Conservation (phyloP, 2,113 vertebrate species). For the Trogon melanurus region DNA sequence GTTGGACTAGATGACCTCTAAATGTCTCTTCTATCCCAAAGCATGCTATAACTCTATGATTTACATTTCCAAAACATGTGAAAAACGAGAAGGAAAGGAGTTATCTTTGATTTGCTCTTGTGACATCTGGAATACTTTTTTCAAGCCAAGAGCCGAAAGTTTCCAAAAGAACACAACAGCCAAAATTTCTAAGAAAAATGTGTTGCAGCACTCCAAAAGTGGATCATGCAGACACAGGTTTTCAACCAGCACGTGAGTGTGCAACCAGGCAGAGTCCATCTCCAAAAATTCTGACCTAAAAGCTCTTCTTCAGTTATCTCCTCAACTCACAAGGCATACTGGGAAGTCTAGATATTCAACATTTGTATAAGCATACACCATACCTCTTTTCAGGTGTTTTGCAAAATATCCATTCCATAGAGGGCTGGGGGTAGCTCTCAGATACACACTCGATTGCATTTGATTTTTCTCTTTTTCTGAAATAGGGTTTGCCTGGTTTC, state of each 20-base stretch:
- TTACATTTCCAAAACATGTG: background rate
- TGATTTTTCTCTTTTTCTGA: constrained; percentile 59
- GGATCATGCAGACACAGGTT: background rate
- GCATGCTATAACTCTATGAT: background rate
- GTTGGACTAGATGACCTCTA: background rate
- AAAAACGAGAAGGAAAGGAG: background rate
- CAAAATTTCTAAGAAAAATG: background rate
- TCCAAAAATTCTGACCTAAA: background rate
- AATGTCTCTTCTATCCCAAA: background rate
- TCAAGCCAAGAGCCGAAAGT: background rate
- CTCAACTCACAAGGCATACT: background rate
- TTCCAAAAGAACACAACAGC: background rate
- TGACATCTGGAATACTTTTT: background rate
- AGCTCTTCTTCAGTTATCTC: background rate
- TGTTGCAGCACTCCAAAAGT: background rate
- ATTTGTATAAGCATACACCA: background rate
- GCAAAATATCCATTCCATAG: constrained; percentile 79
- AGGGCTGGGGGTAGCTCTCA: constrained; percentile 77
- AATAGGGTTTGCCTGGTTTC: constrained; percentile 74
- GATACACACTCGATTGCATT: constrained; percentile 75
- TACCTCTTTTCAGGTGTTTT: constrained; percentile 71
- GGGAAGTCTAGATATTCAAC: background rate
- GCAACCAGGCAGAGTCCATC: background rate
- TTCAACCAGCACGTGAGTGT: accelerated
- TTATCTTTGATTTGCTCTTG: background rate